Evolutionary conservation across 2,113 vertebrate genomes (phyloP).

Genomic region (Aptenodytes patagonicus): DNA sequence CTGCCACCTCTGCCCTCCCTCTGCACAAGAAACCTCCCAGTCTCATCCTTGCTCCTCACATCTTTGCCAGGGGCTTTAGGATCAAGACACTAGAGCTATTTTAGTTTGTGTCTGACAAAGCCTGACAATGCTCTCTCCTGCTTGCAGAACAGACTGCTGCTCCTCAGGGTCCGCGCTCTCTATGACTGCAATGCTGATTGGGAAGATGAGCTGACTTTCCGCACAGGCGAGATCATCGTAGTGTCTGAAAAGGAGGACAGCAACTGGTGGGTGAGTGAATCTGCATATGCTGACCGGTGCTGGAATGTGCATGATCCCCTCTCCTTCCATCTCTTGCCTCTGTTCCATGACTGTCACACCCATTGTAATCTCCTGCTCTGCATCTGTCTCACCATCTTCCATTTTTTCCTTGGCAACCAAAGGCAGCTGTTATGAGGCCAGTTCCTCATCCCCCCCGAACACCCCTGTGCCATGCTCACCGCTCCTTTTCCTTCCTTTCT

Average conservation of each 20-base stretch:
- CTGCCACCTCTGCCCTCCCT: neutral
- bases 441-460: neutral
- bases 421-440: neutral
- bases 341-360: neutral
- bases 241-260: constrained; percentile 71
- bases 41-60: neutral
- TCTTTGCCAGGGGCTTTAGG: neutral
- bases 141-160: constrained; percentile 38
- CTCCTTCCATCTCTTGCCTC: neutral
- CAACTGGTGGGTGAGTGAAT: constrained; percentile 76
- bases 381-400: neutral
- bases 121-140: neutral
- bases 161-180: constrained; percentile 61
- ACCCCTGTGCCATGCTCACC: neutral
- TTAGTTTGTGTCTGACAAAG: neutral
- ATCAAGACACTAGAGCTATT: neutral
- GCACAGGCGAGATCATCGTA: constrained; percentile 67
- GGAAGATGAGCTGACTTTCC: constrained; percentile 75
- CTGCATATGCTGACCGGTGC: rapidly evolving
- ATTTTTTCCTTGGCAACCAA: neutral
- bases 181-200: constrained; percentile 71
- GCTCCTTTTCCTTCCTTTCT: neutral
- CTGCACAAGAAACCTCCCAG: neutral
- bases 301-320: neutral
- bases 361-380: neutral